These are phyloP conservation scores for Crax fasciolata DNA, from an alignment of 2,797 vertebrate species.

Conservation along the genomic window DNA sequence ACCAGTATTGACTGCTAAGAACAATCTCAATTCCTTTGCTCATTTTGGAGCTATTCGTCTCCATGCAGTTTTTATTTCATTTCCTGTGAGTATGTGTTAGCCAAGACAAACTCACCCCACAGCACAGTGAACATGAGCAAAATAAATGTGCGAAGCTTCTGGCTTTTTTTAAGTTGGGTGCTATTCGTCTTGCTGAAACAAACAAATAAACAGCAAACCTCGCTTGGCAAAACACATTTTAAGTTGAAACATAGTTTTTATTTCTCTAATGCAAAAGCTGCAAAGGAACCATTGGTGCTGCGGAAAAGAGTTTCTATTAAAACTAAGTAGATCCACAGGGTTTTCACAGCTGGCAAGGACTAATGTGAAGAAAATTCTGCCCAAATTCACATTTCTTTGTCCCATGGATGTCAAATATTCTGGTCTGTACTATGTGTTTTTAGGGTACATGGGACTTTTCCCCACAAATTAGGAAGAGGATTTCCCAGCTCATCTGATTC, in stretches of 20 bases:
- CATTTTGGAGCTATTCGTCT: not conserved
- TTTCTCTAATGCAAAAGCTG: not conserved
- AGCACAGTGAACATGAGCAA: not conserved
- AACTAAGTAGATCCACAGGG: not conserved
- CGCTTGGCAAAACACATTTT: not conserved
- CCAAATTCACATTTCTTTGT: not conserved
- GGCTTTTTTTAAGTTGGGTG: not conserved
- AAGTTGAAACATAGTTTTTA: not conserved
- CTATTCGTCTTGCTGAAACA: slow-evolving; percentile 4
- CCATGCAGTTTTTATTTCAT: slow-evolving; percentile 1
- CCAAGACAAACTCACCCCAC: not conserved
- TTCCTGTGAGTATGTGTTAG: not conserved
- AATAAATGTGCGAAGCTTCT: not conserved
- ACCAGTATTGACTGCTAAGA: not conserved
- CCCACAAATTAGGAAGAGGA: not conserved
- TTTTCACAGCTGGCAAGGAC: not conserved
- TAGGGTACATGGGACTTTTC: fast-evolving
- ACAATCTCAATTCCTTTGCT: not conserved
- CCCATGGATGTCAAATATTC: not conserved
- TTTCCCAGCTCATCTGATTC: not conserved
- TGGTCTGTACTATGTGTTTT: not conserved
- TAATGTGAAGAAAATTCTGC: not conserved
- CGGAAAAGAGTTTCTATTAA: not conserved
- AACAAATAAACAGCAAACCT: not conserved
- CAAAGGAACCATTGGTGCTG: fast-evolving